Evolutionary conservation across 2,113 vertebrate genomes (phyloP).

Genomic region (Syrrhaptes paradoxus): DNA sequence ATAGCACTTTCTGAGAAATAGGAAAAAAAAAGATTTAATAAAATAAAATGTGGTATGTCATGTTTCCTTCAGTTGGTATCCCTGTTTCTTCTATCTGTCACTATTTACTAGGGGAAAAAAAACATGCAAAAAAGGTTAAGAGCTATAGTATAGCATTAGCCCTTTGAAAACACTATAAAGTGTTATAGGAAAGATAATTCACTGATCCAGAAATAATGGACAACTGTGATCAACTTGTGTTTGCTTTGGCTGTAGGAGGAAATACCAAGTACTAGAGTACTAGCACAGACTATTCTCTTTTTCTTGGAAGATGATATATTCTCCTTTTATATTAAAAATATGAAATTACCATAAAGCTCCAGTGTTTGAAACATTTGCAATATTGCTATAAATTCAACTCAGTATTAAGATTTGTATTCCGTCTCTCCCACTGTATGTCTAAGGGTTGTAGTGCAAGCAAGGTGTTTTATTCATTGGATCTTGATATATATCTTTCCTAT

Average conservation of each 20-base stretch:
- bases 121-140: not conserved
- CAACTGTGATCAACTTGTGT: not conserved
- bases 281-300: not conserved
- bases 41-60: not conserved
- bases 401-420: not conserved
- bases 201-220: not conserved
- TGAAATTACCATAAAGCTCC: not conserved
- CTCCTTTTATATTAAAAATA: not conserved
- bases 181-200: not conserved
- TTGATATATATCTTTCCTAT: not conserved
- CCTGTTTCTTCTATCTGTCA: not conserved
- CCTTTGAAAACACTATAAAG: not conserved
- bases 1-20: not conserved
- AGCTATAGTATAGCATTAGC: not conserved
- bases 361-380: not conserved
- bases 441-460: not conserved
- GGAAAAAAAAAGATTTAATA: not conserved
- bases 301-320: not conserved
- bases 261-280: not conserved
- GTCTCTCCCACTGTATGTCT: not conserved
- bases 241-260: not conserved
- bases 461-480: not conserved
- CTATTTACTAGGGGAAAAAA: not conserved
- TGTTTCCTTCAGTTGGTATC: not conserved
- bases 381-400: not conserved